phyloP scores from a whole-genome alignment of 2,113 vertebrate species.

The Elephas maximus region DNA sequence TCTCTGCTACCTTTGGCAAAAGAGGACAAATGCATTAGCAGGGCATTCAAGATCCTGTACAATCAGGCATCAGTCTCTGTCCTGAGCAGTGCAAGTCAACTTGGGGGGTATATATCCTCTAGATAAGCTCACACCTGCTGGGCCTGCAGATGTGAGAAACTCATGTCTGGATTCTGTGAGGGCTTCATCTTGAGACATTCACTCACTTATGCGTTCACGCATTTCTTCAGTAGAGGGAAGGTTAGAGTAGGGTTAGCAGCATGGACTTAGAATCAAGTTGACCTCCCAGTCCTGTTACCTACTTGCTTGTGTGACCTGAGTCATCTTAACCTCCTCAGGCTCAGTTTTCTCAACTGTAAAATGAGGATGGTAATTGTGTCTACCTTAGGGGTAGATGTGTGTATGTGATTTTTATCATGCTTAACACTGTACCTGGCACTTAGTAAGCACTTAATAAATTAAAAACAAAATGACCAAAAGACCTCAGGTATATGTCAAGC shows the following conservation, averaged over 20 bases:
- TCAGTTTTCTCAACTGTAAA: background rate
- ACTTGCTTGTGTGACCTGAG: background rate
- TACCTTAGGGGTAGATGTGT: background rate
- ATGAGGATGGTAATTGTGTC: background rate
- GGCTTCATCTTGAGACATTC: background rate
- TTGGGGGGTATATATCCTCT: background rate
- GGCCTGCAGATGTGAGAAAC: background rate
- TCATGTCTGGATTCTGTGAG: background rate
- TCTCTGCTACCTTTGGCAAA: background rate
- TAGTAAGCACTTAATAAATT: background rate
- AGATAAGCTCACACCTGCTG: background rate
- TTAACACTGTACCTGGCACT: background rate
- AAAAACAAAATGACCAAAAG: background rate
- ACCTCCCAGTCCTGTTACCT: background rate
- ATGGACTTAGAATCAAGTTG: background rate
- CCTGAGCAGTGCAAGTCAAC: background rate
- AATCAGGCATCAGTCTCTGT: background rate
- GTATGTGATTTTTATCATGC: background rate
- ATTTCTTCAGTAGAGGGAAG: background rate
- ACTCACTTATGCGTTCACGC: background rate
- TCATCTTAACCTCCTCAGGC: background rate
- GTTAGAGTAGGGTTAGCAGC: no score
- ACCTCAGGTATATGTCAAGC: background rate
- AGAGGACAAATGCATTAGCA: background rate
- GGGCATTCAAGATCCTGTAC: background rate